Evolutionary conservation across 2,113 vertebrate genomes (phyloP).

Genomic region (Osmerus mordax): DNA sequence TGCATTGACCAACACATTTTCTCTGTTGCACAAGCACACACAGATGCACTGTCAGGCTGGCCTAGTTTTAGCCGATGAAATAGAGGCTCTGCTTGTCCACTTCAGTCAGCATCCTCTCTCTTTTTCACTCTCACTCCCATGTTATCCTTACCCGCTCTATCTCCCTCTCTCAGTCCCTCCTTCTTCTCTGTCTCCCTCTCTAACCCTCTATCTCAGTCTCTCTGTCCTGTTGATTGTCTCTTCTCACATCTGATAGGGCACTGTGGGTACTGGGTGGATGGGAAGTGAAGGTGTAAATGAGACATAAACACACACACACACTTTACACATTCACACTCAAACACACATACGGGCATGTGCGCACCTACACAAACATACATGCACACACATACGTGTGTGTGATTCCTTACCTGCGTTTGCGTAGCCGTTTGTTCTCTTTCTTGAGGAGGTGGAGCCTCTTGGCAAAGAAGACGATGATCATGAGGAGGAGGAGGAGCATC

Average conservation of each 20-base stretch:
- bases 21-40: background rate
- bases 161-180: background rate
- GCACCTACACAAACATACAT: background rate
- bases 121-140: background rate
- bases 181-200: background rate
- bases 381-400: too few species aligned
- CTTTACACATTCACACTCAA: background rate
- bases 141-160: background rate
- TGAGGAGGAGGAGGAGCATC: constrained; percentile 88
- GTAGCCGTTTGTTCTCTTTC: constrained; percentile 89
- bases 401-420: constrained; percentile 81
- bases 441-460: constrained; percentile 94
- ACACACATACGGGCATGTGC: background rate
- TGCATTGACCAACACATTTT: background rate
- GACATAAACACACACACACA: background rate
- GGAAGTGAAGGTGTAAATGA: too few species aligned
- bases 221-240: background rate
- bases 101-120: background rate
- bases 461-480: constrained; percentile 96
- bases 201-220: background rate
- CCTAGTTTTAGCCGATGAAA: constrained; percentile 28
- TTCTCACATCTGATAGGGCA: too few species aligned
- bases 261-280: too few species aligned
- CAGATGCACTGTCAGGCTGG: constrained; percentile 9
- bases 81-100: constrained; percentile 5